Conservation (phyloP, 2,888 invertebrate species). For the Drosophila quinaria region DNA sequence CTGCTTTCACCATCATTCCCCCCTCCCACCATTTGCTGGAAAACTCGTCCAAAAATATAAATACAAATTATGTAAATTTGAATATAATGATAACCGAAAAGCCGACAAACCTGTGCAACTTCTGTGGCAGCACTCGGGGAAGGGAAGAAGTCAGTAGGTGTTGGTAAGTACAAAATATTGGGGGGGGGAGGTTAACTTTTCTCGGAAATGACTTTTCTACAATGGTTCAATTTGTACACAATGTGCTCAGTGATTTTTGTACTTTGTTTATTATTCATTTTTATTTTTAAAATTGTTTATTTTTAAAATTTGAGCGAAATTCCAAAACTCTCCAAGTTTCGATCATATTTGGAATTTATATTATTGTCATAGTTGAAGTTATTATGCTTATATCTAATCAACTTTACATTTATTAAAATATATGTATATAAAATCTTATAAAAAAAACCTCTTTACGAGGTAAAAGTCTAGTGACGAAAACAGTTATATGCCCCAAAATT, state of each 20-base stretch:
- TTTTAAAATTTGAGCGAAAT: constrained; percentile 9
- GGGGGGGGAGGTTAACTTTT: constrained; percentile 20
- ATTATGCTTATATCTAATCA: too few relatives aligned
- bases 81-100: constrained; percentile 72
- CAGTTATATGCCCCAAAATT: too few relatives aligned
- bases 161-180: constrained; percentile 1
- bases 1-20: constrained; percentile 7
- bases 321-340: not conserved
- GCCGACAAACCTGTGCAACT: constrained; percentile 29
- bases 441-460: too few relatives aligned
- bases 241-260: constrained; percentile 49
- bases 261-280: constrained; percentile 61
- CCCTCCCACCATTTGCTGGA: constrained; percentile 14
- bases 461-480: too few relatives aligned
- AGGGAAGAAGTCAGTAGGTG: constrained; percentile 4
- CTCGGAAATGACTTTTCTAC: constrained; percentile 18
- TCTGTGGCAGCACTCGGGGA: not conserved
- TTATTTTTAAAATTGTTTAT: constrained; percentile 38
- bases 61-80: constrained; percentile 76
- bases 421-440: too few relatives aligned
- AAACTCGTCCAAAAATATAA: constrained; percentile 50
- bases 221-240: constrained; percentile 31
- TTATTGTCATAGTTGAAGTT: too few relatives aligned
- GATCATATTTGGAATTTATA: too few relatives aligned
- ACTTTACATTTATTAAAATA: too few relatives aligned